Evolutionary conservation across 1,140 invertebrate species (phyloP).

Genomic region (Hyles euphorbiae): DNA sequence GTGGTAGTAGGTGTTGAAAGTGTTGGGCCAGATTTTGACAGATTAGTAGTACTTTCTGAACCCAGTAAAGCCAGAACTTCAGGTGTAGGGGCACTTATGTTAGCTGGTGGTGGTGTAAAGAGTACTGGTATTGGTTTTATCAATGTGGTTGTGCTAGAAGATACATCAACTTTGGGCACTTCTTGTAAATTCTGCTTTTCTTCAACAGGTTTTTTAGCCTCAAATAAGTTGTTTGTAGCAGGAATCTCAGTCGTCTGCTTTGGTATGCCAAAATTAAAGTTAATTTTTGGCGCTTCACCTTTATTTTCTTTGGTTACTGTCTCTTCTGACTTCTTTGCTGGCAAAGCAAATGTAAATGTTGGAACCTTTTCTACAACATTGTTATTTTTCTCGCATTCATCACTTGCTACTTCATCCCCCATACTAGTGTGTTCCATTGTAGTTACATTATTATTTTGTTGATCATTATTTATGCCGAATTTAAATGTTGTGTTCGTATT

Average conservation of each 20-base stretch:
- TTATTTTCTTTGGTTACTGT: conserved; percentile 19
- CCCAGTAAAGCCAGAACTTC: too few relatives aligned
- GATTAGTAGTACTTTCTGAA: too few relatives aligned
- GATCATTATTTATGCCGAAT: conserved; percentile 67
- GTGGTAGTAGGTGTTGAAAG: neutral
- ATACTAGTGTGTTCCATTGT: neutral
- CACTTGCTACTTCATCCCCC: neutral
- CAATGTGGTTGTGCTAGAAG: too few relatives aligned
- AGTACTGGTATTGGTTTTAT: too few relatives aligned
- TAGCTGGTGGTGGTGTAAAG: too few relatives aligned
- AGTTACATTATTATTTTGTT: conserved; percentile 22
- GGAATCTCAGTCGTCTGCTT: conserved; percentile 10
- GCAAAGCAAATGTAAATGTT: conserved; percentile 61
- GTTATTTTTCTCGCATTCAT: conserved; percentile 49
- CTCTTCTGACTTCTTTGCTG: conserved; percentile 26
- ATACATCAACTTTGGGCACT: conserved; percentile 24
- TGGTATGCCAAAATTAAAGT: conserved; percentile 49
- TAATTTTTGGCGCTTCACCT: conserved; percentile 26
- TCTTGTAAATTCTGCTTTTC: conserved; percentile 35
- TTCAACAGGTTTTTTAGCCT: conserved; percentile 11
- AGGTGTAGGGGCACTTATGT: too few relatives aligned
- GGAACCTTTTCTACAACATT: conserved; percentile 39
- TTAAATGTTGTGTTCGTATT: conserved; percentile 47
- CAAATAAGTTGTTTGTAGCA: conserved; percentile 13
- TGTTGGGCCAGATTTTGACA: too few relatives aligned